Conservation (phyloP, 2,113 vertebrate genomes). For the Chiloscyllium plagiosum region DNA sequence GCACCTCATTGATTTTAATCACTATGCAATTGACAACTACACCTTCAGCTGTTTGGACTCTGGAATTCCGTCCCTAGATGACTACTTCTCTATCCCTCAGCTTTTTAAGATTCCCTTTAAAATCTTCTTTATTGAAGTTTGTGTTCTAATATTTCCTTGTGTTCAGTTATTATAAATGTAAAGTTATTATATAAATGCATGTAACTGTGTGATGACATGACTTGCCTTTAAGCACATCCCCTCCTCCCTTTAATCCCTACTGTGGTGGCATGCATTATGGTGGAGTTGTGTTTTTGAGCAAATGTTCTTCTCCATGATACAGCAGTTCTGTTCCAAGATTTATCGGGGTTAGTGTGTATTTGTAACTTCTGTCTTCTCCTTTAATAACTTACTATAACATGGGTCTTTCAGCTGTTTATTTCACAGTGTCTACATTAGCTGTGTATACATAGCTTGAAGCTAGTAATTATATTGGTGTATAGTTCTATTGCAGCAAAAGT, state of each 20-base stretch:
- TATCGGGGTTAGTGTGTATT: neutral
- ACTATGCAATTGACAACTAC: neutral
- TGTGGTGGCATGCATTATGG: neutral
- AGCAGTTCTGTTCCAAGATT: neutral
- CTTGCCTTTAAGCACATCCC: neutral
- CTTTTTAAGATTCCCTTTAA: neutral
- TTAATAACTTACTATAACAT: neutral
- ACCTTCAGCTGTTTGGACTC: neutral
- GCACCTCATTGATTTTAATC: neutral
- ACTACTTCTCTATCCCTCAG: neutral
- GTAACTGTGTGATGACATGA: neutral
- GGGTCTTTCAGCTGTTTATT: neutral
- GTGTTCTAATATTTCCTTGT: neutral
- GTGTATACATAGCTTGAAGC: neutral
- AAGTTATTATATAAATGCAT: neutral
- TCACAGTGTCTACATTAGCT: neutral
- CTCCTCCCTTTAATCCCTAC: no score
- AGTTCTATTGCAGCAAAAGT: neutral
- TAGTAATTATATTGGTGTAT: neutral
- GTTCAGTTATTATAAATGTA: neutral
- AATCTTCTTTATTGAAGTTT: no score
- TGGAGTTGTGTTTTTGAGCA: neutral
- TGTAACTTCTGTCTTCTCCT: neutral
- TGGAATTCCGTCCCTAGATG: neutral
- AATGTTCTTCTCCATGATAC: neutral